phyloP scores from a whole-genome alignment of 2,888 invertebrate species.

The Diplolepis rosae region DNA sequence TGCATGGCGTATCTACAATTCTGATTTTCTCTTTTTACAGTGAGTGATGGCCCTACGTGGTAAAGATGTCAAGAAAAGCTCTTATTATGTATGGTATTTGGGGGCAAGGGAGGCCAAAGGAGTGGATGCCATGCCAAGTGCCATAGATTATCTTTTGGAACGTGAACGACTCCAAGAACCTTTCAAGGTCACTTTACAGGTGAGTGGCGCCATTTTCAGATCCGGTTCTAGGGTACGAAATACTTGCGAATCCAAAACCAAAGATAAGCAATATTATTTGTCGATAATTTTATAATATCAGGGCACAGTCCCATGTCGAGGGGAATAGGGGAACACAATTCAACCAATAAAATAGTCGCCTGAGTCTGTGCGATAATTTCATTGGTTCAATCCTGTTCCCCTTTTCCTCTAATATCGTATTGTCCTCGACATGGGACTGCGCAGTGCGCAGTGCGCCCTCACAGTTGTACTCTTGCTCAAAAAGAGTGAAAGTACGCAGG shows the following conservation, averaged over 20 bases:
- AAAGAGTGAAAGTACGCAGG: too few species aligned
- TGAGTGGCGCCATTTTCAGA: constrained; percentile 64
- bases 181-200: constrained; percentile 92
- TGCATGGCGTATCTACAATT: too few species aligned
- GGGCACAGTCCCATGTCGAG: too few species aligned
- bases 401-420: too few species aligned
- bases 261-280: not conserved
- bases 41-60: constrained; percentile 83
- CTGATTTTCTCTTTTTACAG: constrained; percentile 44
- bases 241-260: not conserved
- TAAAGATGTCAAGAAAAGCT: constrained; percentile 92
- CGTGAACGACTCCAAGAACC: constrained; percentile 90
- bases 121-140: constrained; percentile 89
- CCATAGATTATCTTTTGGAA: constrained; percentile 88
- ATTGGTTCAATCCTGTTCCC: too few species aligned
- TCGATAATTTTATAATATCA: too few species aligned
- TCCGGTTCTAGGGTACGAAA: not conserved
- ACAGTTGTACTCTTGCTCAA: not conserved
- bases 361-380: too few species aligned
- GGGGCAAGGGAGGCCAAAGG: constrained; percentile 97
- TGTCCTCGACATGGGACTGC: too few species aligned
- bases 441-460: too few species aligned
- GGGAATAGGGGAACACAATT: too few species aligned
- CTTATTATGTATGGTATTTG: constrained; percentile 94
- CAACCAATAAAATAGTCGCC: too few species aligned